Conservation (phyloP, 1,140 invertebrate species). For the Archegozetes longisetosus region DNA sequence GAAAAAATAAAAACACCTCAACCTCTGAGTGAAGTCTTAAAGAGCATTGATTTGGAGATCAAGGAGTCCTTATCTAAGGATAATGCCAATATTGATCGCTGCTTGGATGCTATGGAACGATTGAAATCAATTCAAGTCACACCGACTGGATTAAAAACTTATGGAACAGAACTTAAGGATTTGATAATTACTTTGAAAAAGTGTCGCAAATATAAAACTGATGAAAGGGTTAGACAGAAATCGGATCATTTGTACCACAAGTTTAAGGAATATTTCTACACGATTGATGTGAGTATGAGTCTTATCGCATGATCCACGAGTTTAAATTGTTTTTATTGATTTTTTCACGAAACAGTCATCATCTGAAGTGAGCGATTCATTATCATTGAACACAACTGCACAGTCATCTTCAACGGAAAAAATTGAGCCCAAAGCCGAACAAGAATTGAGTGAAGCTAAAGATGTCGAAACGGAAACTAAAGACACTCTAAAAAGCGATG, state of each 20-base stretch:
- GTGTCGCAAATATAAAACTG: constrained; percentile 10
- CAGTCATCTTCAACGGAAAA: no score
- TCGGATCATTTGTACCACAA: constrained; percentile 2
- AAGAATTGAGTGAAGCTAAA: no score
- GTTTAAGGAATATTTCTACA: constrained; percentile 1
- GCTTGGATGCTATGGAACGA: constrained; percentile 3
- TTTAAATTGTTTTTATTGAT: no score
- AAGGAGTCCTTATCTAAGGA: background rate
- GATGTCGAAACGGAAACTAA: no score
- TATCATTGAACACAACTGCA: no score
- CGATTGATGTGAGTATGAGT: background rate
- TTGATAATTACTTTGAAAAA: constrained; percentile 8
- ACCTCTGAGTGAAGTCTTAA: no score
- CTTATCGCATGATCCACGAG: no score
- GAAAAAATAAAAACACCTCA: no score
- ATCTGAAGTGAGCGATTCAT: no score
- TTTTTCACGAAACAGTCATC: no score
- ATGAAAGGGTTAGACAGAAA: constrained; percentile 1
- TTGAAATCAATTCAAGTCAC: background rate
- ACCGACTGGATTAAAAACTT: background rate
- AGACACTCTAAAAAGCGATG: no score
- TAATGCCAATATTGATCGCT: constrained; percentile 1
- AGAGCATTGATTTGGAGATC: background rate
- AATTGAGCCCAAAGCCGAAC: no score
- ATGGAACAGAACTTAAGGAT: background rate